Base-by-base conservation (phyloP, 2,113 vertebrate genomes). In the Camelus dromedarius region DNA sequence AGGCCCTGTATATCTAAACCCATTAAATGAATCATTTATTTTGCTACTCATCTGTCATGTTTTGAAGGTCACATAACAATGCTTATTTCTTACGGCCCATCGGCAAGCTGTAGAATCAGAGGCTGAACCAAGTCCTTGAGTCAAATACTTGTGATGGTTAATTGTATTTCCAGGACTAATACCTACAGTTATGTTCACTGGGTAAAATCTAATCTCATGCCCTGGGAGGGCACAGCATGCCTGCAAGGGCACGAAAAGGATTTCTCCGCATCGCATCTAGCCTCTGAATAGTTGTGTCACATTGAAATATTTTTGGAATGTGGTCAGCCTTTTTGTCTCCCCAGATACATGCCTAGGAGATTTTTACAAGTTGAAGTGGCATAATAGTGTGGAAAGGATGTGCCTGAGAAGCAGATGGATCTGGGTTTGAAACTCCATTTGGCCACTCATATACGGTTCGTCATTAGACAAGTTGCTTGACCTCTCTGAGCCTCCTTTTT, bases 11-110 rank as follows among this genome's bases (percentile, higher is more conserved):
- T 96, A 97, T 97, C 96, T 96, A 97, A 98, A 69, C 48, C 93
- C 88, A 96, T 98, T 97, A 98, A 97, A 97, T 96, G 96, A 98
- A 97, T 97, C 97, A 97, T 98, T 97, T 98, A 97, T 98, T 98
- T 95, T 96, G 96, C 89, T 95, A 95, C 96, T 96, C 83, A 81
- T 96, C 95, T 96, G 82, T 98, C 96, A 96, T 96, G 86, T 96
- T 98, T 93, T 97, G 96, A 98, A 98, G 98, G 98, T 98, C 97
- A 97, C 87, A 85, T 95, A 96, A 98, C 97, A 97, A 67, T 96
- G 93, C 83, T 95, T 97, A 92, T 97, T 97, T 97, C 95, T 97
- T 93, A 93, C 0, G 11, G 79, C 92, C 93, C 89, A 77, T 91
- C 0, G 5, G 92, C 93, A 97, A 96, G 89, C 97, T 97, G 70